Evolutionary conservation across 1,140 invertebrate genomes (phyloP), one percentile per base, ranked within the genome.

Genomic region (Lanistes nyassanus): DNA sequence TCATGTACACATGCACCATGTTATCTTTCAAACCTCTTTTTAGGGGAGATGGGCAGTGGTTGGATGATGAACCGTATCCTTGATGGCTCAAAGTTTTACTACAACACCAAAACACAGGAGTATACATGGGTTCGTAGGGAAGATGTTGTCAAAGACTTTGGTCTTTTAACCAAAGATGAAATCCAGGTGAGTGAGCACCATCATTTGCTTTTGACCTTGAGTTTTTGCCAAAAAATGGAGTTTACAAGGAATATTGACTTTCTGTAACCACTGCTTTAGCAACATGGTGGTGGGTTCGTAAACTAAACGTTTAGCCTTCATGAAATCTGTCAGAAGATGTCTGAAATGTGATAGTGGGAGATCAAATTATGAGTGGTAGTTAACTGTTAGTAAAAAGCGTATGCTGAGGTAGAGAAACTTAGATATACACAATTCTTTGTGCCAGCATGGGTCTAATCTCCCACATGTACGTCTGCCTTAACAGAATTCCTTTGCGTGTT

Each of bases 51-150:
- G 73, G 86, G 88, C 47, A 87, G 83, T 83, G 88, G 88, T 0
- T 88, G 87, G 87, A 87, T 88, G 85, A 88, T 88, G 88, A 88
- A 88, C 80, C 76, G 85, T 67, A 64, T 83, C 2, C 82, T 77
- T 65, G 84, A 87, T 78, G 87, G 87, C 3, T 81, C 83, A 39
- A 88, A 88, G 77, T 88, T 87, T 79, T 89, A 84, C 80, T 89
- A 84, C 78, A 89, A 89, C 77, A 82, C 80, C 42, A 37, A 83
- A 66, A 83, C 82, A 11, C 76, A 81, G 64, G 78, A 82, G 31
- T 85, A 85, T 64, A 58, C 80, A 4, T 89, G 87, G 87, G 72
- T 75, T 16, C 80, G 83, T 36, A 77, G 76, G 34, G 85, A 87
- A n/a, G 75, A 79, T 31, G 80, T 88, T 19, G 76, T 83, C 62